Conservation (phyloP, 2,797 vertebrate species). For the Brachyalestes nurse region DNA sequence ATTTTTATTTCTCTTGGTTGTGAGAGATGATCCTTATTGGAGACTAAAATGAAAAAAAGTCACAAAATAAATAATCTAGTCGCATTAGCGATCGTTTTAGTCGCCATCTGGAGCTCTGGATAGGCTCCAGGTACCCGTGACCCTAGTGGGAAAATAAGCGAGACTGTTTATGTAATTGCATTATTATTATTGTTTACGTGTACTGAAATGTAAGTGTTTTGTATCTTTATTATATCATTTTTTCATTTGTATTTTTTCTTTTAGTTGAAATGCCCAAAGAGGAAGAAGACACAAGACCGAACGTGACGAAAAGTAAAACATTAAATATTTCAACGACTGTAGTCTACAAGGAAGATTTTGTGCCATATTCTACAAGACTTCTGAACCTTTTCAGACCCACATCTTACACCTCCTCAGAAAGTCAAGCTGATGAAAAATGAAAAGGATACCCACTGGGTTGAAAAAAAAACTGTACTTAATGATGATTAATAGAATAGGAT, state of each 20-base stretch:
- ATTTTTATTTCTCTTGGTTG: too few relatives aligned
- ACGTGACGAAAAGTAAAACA: constrained; percentile 41
- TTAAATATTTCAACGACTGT: constrained; percentile 48
- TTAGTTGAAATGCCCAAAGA: constrained; percentile 14
- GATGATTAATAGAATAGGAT: neutral
- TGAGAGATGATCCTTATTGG: too few relatives aligned
- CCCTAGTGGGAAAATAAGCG: too few relatives aligned
- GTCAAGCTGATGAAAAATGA: constrained; percentile 28
- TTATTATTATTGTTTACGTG: too few relatives aligned
- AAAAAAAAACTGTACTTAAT: neutral
- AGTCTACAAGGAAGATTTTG: constrained; percentile 70
- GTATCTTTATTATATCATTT: neutral
- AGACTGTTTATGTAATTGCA: too few relatives aligned
- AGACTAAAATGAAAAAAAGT: too few relatives aligned
- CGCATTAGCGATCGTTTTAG: too few relatives aligned
- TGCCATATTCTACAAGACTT: constrained; percentile 69
- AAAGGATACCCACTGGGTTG: constrained; percentile 1
- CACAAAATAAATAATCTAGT: too few relatives aligned
- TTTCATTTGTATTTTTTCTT: neutral
- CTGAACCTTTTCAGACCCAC: constrained; percentile 62
- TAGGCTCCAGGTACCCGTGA: too few relatives aligned
- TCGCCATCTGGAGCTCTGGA: too few relatives aligned
- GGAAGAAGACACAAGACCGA: constrained; percentile 44
- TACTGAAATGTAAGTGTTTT: neutral
- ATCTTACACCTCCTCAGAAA: constrained; percentile 15